Evolutionary conservation across 2,888 invertebrate genomes (phyloP), one percentile per base, ranked within the genome.

Genomic region (Caenorhabditis imperialis): DNA sequence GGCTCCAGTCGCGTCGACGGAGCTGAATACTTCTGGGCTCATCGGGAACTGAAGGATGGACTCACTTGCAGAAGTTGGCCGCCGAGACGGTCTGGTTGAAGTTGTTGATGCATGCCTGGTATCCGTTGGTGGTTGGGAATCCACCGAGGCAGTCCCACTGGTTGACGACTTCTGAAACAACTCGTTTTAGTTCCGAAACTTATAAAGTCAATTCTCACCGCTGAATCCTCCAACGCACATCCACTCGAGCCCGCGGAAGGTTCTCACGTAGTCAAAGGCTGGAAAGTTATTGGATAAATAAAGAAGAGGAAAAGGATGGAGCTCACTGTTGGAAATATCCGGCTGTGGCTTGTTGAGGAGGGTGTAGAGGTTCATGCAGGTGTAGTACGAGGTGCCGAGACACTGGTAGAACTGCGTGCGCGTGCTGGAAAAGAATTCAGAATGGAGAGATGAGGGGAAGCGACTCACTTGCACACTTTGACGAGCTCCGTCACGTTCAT

Each of bases 361-460:
- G 27, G 62, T 70, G 74, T 76, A 80, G 18, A 82, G 76, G 42
- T 75, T 77, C 62, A 83, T 60, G 53, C 83, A 83, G 2, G 74
- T n/a, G 54, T 76, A 80, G 48, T 83, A 83, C n/a, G 78, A 76
- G 20, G 73, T 42, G 51, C 83, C 83, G n/a, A 83, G 78, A 55
- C 83, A 83, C 42, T 79, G 81, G 69, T 83, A 82, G 78, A 80
- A 82, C 40, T 75, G 65, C 4, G 81, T 75, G 30, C 83, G 79
- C 12, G 74, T 53, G 45, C 78, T 80, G 70, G 18, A 79, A 71
- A 6, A 5, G 30, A 37, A 35, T n/a, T 37, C 23, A 3, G 16
- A 44, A 33, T 16, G 20, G n/a, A n/a, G n/a, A n/a, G n/a, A n/a
- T n/a, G n/a, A n/a, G n/a, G n/a, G n/a, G n/a, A n/a, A n/a, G n/a